Conservation (phyloP, 2,888 invertebrate genomes). For the Gerris lacustris region DNA sequence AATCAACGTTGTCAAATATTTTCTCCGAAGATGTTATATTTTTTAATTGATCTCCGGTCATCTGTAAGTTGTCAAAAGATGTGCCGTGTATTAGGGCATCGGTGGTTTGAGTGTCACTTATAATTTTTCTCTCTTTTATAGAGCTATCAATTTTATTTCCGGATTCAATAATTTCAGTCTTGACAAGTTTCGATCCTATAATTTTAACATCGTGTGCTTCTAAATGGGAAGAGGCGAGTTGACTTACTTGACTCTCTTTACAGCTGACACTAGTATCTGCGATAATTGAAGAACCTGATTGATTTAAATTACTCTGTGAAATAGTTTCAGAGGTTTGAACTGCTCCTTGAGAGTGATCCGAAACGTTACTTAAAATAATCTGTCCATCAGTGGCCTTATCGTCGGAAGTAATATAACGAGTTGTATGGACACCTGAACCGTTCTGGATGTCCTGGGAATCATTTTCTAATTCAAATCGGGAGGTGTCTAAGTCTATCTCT, state of each 20-base stretch:
- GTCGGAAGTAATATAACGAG: neutral
- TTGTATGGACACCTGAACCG: neutral
- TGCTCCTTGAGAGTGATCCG: neutral
- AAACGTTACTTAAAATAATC: too few species aligned
- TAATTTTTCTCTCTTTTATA: neutral
- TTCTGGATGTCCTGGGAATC: neutral
- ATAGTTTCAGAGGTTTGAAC: neutral
- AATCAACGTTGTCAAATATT: neutral
- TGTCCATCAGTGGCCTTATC: neutral
- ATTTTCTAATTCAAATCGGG: constrained; percentile 2
- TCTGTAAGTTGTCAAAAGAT: too few species aligned
- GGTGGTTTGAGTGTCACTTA: neutral
- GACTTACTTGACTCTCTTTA: neutral
- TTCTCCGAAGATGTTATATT: too few species aligned
- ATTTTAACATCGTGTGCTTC: constrained; percentile 7
- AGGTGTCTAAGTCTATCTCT: constrained; percentile 16
- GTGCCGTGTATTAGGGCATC: neutral
- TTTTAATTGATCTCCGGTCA: too few species aligned
- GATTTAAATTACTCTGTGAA: neutral
- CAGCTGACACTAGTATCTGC: too few species aligned
- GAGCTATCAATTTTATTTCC: too few species aligned
- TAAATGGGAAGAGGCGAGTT: neutral
- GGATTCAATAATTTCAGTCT: neutral
- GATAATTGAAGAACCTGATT: neutral
- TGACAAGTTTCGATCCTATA: constrained; percentile 6